A percentile compares a stretch with the other conserved stretches of the same genome.
phyloP scores from a whole-genome alignment of 2,113 vertebrate species.

The Noturus placidus region DNA sequence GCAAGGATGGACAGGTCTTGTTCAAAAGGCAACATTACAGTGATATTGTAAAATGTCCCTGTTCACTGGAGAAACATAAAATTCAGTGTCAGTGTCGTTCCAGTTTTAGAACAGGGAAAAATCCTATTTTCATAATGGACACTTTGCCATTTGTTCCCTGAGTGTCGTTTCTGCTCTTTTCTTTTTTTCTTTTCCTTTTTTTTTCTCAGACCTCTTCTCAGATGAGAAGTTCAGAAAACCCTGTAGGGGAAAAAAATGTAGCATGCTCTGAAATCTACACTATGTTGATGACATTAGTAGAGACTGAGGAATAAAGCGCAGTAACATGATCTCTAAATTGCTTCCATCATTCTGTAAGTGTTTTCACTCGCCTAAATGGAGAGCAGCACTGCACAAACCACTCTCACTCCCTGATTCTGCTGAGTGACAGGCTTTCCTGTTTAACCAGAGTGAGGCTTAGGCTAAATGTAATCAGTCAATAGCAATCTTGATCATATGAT shows the following conservation, averaged over 20 bases:
- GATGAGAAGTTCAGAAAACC: constrained; percentile 16
- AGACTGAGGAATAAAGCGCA: constrained; percentile 46
- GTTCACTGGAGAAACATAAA: neutral
- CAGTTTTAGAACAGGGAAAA: neutral
- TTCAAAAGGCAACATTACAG: constrained; percentile 1
- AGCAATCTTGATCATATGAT: neutral
- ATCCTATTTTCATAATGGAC: neutral
- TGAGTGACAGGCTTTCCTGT: neutral
- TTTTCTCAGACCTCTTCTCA: neutral
- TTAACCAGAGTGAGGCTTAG: neutral
- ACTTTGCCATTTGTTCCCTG: neutral
- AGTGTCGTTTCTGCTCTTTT: neutral
- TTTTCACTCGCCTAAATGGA: constrained; percentile 31
- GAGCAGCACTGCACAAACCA: neutral
- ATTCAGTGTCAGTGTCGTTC: constrained; percentile 3
- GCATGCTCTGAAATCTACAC: constrained; percentile 27
- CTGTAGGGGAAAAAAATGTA: constrained; percentile 15
- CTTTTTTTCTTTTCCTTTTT: neutral
- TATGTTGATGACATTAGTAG: constrained; percentile 54
- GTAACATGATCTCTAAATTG: constrained; percentile 54
- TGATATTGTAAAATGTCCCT: neutral
- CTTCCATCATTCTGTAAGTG: constrained; percentile 20
- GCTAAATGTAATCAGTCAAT: neutral
- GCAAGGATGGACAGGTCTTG: neutral
- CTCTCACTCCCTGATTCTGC: neutral